These are phyloP conservation scores for Gymnorhina tibicen DNA, from an alignment of 2,113 vertebrate species.

Conservation along the genomic window DNA sequence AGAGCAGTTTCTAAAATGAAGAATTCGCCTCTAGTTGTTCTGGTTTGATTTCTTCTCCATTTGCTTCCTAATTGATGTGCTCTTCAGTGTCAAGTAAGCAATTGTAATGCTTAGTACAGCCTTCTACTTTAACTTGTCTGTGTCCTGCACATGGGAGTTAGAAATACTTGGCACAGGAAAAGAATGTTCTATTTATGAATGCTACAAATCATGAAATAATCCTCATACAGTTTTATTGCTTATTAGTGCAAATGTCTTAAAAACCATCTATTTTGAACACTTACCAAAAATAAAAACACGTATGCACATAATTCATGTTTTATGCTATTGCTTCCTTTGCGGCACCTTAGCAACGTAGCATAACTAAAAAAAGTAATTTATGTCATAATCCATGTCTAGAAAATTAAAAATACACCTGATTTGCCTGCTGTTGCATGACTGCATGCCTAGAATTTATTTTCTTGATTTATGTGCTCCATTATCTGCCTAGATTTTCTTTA, in stretches of 20 bases:
- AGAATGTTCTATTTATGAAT: neutral
- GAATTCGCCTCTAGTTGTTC: neutral
- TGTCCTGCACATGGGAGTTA: neutral
- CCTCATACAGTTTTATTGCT: neutral
- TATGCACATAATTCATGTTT: slow-evolving; percentile 67
- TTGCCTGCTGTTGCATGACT: slow-evolving; percentile 17
- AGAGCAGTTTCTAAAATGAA: neutral
- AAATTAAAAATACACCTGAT: neutral
- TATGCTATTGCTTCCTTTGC: slow-evolving; percentile 63
- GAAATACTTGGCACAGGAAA: neutral
- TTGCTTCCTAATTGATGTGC: neutral
- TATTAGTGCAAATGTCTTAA: neutral
- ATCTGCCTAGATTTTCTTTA: neutral
- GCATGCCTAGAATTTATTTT: slow-evolving; percentile 10
- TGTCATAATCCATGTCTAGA: neutral
- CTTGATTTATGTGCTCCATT: neutral
- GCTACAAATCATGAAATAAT: neutral
- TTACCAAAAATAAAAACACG: slow-evolving; percentile 1
- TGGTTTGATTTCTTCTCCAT: neutral
- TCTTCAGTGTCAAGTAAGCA: neutral
- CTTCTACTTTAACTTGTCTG: neutral
- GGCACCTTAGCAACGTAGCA: neutral
- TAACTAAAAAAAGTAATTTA: slow-evolving; percentile 1
- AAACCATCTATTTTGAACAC: neutral
- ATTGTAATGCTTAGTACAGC: neutral